A percentile compares a stretch with the other conserved stretches of the same genome.
Conservation (phyloP, 2,797 vertebrate genomes). For the Argyrosomus regius region DNA sequence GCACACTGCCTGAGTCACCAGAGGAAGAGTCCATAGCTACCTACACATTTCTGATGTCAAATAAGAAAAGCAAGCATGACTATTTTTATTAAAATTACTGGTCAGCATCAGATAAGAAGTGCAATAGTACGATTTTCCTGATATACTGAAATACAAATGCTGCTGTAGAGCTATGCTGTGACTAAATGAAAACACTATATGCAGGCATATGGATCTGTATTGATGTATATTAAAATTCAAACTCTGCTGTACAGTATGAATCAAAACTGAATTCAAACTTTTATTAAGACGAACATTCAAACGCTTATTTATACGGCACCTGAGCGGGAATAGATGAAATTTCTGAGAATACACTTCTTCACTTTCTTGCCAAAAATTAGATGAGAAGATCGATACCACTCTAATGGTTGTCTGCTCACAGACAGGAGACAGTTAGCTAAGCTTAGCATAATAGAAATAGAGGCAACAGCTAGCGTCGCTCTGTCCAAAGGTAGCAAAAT, state of each 20-base stretch:
- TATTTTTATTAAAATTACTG: slow-evolving; percentile 18
- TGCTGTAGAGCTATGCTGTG: not conserved
- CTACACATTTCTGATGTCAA: slow-evolving; percentile 1
- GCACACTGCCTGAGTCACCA: not conserved
- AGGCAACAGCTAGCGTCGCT: not conserved
- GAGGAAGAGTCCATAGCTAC: not conserved
- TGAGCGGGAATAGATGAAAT: not conserved
- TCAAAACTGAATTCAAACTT: not conserved
- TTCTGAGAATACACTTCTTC: not conserved
- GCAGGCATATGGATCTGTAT: no score
- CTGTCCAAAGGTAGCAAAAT: not conserved
- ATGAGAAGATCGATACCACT: not conserved
- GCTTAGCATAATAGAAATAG: not conserved
- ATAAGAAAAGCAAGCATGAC: not conserved
- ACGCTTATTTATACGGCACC: not conserved
- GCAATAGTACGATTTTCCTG: slow-evolving; percentile 16
- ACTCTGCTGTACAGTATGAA: not conserved
- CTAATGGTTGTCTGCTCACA: not conserved
- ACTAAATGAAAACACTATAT: slow-evolving; percentile 16
- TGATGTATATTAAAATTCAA: not conserved
- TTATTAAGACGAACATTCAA: not conserved
- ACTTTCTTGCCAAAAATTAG: slow-evolving; percentile 2
- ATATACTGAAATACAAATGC: not conserved
- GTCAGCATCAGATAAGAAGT: slow-evolving; percentile 1
- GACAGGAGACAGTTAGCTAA: not conserved